Base-by-base conservation (phyloP, 2,888 invertebrate genomes). In the Rhagium mordax region DNA sequence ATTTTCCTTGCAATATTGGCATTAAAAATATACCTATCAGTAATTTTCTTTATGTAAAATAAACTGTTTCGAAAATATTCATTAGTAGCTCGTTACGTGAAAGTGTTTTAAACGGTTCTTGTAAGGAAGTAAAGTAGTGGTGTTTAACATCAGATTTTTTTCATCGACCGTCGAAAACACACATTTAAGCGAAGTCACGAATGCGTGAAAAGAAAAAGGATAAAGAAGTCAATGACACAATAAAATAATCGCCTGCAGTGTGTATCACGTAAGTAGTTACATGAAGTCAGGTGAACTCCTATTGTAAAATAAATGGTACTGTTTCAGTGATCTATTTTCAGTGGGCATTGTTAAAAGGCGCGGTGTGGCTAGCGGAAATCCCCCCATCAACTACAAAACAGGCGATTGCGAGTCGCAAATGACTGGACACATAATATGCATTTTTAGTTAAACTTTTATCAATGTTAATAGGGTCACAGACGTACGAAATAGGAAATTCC, bases 311-410 rank as follows among this genome's bases (percentile, higher is more conserved):
- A 61, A 16, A 33, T 41, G 2, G 16, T 33, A 68, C 59, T 57
- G 65, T 71, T 75, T 69, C 62, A 62, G 67, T 65, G 74, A 72
- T 76, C 76, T 68, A 74, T 71, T 74, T 77, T 69, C 66, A 60
- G 62, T 33, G 20, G 57, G 48, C 76, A 74, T 77, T 77, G 76
- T 77, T 72, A 27, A 68, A 74, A 74, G 66, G 67, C 65, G 59
- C 49, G 70, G 48, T 61, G 72, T 60, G 75, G 61, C 75, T 69
- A 74, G 49, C 76, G 76, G 76, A 77, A 77, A 57, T 77, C 61
- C 71, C 73, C 67, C 24, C 67, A 20, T 57, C 51, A 47, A 15
- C 41, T 57, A 57, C 57, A 27, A 49, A 49, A 49, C 53, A 29
- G 10, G 18, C 13, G 15, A 65, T 18, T 33, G 61, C 3, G 15